Evolutionary conservation across 2,797 vertebrate species (phyloP).

Genomic region (Protosalanx chinensis): DNA sequence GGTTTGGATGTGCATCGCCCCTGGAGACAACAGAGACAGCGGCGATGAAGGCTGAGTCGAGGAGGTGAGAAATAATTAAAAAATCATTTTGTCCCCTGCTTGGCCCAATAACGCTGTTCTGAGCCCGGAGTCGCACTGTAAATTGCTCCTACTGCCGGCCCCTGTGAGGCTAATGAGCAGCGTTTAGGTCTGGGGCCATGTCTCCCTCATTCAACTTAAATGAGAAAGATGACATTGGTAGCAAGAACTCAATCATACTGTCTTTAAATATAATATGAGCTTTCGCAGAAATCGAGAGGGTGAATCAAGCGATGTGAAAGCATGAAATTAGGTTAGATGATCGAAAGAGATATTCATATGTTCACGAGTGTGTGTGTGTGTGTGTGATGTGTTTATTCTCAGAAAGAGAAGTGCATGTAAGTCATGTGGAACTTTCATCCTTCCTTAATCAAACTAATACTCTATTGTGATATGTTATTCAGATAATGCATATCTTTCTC

Average conservation of each 20-base stretch:
- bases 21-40: slow-evolving; percentile 40
- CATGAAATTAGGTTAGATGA: slow-evolving; percentile 62
- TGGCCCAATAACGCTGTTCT: slow-evolving; percentile 46
- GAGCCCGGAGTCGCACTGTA: slow-evolving; percentile 52
- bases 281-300: slow-evolving; percentile 51
- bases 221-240: slow-evolving; percentile 68
- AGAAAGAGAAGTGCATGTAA: neutral
- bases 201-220: slow-evolving; percentile 71
- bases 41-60: slow-evolving; percentile 12
- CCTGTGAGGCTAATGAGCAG: slow-evolving; percentile 67
- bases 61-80: slow-evolving; percentile 70
- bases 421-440: slow-evolving; percentile 17
- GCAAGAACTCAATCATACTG: slow-evolving; percentile 59
- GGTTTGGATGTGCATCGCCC: slow-evolving; percentile 43
- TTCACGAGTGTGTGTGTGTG: slow-evolving; percentile 23
- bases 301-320: slow-evolving; percentile 52
- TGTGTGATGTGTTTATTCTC: neutral
- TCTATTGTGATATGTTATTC: slow-evolving; percentile 21
- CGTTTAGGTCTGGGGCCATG: slow-evolving; percentile 66
- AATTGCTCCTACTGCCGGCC: slow-evolving; percentile 66
- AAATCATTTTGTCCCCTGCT: slow-evolving; percentile 65
- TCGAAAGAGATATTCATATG: slow-evolving; percentile 40
- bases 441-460: slow-evolving; percentile 36
- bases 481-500: slow-evolving; percentile 52
- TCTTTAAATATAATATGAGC: slow-evolving; percentile 65